phyloP scores from a whole-genome alignment of 2,797 vertebrate genomes.

The Philypnodon macrostomus region DNA sequence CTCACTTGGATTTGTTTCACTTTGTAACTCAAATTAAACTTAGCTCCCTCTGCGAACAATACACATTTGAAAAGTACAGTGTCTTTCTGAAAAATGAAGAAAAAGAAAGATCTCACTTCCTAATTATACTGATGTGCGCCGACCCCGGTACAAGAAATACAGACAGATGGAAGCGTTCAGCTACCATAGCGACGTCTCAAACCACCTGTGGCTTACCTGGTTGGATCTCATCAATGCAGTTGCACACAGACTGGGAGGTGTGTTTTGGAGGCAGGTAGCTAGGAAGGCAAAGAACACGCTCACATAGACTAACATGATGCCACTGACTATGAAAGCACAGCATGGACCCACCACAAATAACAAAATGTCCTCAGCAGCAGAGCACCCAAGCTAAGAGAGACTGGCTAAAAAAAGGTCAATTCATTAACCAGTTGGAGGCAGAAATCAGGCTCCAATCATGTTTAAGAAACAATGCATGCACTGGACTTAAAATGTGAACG shows the following conservation, averaged over 20 bases:
- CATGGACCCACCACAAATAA: slow-evolving; percentile 18
- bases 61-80: neutral
- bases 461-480: neutral
- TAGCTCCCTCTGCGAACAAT: neutral
- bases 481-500: too few relatives aligned
- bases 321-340: slow-evolving; percentile 23
- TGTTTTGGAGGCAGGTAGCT: neutral
- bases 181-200: slow-evolving; percentile 35
- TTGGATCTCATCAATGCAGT: slow-evolving; percentile 15
- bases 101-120: slow-evolving; percentile 11
- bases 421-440: neutral
- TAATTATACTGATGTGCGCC: slow-evolving; percentile 27
- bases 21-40: neutral
- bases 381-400: slow-evolving; percentile 12
- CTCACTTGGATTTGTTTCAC: neutral
- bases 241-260: neutral
- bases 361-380: slow-evolving; percentile 32
- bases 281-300: slow-evolving; percentile 6
- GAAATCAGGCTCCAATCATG: neutral
- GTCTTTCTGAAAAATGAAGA: neutral
- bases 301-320: slow-evolving; percentile 5
- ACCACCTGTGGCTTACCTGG: slow-evolving; percentile 35
- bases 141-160: slow-evolving; percentile 4
- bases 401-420: neutral
- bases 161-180: slow-evolving; percentile 16